Base-by-base conservation (phyloP, 2,888 invertebrate genomes). In the Schizaphis graminum region DNA sequence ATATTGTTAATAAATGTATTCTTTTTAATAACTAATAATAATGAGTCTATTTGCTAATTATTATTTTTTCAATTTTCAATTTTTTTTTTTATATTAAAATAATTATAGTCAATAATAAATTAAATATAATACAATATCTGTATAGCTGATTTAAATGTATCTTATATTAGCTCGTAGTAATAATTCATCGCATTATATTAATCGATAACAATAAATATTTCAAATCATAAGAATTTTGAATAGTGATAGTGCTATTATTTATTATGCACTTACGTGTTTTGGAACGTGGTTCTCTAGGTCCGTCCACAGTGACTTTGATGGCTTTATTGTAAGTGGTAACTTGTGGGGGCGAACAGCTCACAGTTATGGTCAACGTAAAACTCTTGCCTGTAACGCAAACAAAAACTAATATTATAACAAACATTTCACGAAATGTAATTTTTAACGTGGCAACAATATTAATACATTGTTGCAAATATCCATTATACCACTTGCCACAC, bases 281-380 rank as follows among this genome's bases (percentile, higher is more conserved):
- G 95, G 98, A 98, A 95, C 99, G 96, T 13, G 99, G 99, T 96
- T 99, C 99, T 95, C 99, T 96, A 24, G 99, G 99, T 95, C 99
- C 99, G 96, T 99, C 99, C 94, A 99, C 99, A 47, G 99, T 99
- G 95, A 99, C 99, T 96, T 99, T 99, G 96, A 99, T 99, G 95
- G 99, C 99, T 96, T 99, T 99, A 96, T 98, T 98, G 96, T 99
- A 99, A 35, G 99, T 98, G 94, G 99, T 98, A 95, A 99, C 98
- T 96, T 99, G 99, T n/a, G 99, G 98, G 93, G 99, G 99, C 95
- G 98, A 97, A 95, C 99, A 98, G 95, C 98, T 98, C 95, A 99
- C 97, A 95, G 98, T 98, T 96, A 99, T 99, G 95, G 99, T 99
- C 96, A 99, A 96, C 94, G 99, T 98, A 96, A 99, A 99, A 95